A percentile compares a stretch with the other conserved stretches of the same genome.
phyloP scores from a whole-genome alignment of 2,888 invertebrate genomes.

The Philereme vetulata region DNA sequence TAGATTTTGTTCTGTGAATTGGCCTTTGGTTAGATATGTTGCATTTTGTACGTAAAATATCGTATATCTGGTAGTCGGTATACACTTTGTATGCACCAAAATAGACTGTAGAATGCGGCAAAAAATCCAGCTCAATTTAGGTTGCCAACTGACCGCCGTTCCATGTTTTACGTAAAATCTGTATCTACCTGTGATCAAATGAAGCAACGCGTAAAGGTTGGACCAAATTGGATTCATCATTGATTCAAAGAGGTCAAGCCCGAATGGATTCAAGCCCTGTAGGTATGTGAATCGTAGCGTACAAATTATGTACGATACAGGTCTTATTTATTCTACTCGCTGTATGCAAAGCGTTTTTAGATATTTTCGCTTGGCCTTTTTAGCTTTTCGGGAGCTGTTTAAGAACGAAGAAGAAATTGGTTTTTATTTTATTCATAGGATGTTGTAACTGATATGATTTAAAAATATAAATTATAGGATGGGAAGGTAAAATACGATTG shows the following conservation, averaged over 20 bases:
- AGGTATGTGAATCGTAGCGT: constrained; percentile 48
- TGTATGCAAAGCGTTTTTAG: constrained; percentile 26
- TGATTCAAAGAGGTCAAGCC: constrained; percentile 72
- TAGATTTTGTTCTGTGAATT: too few species aligned
- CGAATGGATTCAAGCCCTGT: constrained; percentile 50
- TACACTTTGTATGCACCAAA: too few species aligned
- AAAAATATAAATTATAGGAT: too few species aligned
- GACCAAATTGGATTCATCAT: constrained; percentile 71
- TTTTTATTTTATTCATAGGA: not conserved
- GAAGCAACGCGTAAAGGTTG: constrained; percentile 53
- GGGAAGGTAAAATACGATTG: too few species aligned
- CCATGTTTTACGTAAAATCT: constrained; percentile 55
- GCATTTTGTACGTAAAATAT: too few species aligned
- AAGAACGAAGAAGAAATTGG: not conserved
- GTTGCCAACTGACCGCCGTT: constrained; percentile 49
- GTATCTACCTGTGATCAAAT: constrained; percentile 61
- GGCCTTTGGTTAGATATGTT: too few species aligned
- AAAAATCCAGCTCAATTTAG: constrained; percentile 44
- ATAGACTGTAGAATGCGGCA: constrained; percentile 9
- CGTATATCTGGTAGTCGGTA: too few species aligned
- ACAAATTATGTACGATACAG: constrained; percentile 42
- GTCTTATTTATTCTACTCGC: constrained; percentile 26
- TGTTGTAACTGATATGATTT: too few species aligned
- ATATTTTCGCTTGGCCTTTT: constrained; percentile 11
- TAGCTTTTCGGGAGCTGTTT: too few species aligned